Percentiles rank a stretch among this genome's conserved stretches.
Evolutionary conservation across 2,113 vertebrate genomes (phyloP).

Genomic region (Phalacrocorax carbo): DNA sequence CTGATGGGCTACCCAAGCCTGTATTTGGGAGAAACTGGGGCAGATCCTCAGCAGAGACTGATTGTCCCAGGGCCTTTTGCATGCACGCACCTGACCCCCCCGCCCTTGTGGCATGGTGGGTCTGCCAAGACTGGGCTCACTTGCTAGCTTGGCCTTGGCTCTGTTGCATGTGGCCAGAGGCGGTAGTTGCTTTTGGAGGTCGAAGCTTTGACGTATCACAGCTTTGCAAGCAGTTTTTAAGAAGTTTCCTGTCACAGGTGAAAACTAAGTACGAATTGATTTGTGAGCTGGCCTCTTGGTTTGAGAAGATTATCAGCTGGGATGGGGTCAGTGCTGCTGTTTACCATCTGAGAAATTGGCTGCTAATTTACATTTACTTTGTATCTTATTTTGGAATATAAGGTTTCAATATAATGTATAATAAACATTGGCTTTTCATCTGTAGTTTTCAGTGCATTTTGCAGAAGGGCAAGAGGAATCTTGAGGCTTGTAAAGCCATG

Average conservation of each 20-base stretch:
- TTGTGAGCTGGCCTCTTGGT: neutral
- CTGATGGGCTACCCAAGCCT: neutral
- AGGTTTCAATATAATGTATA: neutral
- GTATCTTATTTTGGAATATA: neutral
- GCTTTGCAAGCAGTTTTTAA: neutral
- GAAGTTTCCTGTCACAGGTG: neutral
- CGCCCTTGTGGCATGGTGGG: rapidly evolving
- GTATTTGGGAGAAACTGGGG: neutral
- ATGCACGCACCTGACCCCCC: neutral
- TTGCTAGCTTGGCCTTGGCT: rapidly evolving
- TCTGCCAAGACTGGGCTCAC: neutral
- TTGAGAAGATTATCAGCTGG: neutral
- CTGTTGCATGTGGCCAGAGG: neutral
- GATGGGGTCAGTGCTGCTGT: neutral
- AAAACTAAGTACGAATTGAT: neutral
- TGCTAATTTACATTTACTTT: neutral
- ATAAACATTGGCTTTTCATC: neutral
- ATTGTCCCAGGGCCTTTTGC: neutral
- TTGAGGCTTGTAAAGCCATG: neutral
- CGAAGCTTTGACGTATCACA: neutral
- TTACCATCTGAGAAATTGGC: neutral
- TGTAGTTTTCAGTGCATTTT: neutral
- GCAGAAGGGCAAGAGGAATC: neutral
- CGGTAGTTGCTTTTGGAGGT: neutral
- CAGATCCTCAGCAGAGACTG: neutral